Evolutionary conservation across 2,797 vertebrate genomes (phyloP).

Genomic region (Coracias cyanogaster): DNA sequence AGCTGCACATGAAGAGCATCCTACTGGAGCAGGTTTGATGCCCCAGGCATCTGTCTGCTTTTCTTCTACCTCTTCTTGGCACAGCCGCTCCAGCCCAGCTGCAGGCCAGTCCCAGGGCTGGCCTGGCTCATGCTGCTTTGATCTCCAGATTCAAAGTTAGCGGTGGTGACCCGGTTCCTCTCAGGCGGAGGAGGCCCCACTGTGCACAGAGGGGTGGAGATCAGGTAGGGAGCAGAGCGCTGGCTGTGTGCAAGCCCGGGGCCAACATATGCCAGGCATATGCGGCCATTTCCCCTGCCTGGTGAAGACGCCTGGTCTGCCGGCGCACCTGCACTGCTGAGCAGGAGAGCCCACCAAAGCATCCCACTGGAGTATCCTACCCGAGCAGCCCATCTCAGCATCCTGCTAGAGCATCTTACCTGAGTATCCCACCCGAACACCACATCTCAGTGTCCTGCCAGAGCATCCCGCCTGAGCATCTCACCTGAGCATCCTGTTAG

Average conservation of each 20-base stretch:
- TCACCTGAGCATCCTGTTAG: background rate
- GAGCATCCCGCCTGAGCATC: background rate
- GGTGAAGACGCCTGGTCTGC: background rate
- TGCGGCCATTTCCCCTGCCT: background rate
- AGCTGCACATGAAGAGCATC: background rate
- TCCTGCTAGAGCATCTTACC: background rate
- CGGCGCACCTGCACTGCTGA: fast-evolving
- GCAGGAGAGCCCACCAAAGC: background rate
- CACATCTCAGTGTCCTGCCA: background rate
- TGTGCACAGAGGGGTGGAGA: constrained; percentile 39
- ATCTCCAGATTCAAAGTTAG: constrained; percentile 66
- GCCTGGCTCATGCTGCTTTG: constrained; percentile 45
- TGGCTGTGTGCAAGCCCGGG: background rate
- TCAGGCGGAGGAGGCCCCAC: background rate
- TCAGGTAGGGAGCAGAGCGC: constrained; percentile 53
- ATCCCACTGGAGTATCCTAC: background rate
- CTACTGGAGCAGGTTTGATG: constrained; percentile 16
- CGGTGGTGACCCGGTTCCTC: constrained; percentile 43
- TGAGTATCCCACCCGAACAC: background rate
- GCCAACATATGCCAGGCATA: constrained; percentile 61
- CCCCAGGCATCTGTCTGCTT: constrained; percentile 51
- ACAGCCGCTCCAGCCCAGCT: constrained; percentile 52
- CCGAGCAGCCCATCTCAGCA: background rate
- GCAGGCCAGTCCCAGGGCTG: constrained; percentile 61
- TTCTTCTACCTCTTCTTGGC: constrained; percentile 54